Base-by-base conservation (phyloP, 2,888 invertebrate genomes). In the Protonemura montana region DNA sequence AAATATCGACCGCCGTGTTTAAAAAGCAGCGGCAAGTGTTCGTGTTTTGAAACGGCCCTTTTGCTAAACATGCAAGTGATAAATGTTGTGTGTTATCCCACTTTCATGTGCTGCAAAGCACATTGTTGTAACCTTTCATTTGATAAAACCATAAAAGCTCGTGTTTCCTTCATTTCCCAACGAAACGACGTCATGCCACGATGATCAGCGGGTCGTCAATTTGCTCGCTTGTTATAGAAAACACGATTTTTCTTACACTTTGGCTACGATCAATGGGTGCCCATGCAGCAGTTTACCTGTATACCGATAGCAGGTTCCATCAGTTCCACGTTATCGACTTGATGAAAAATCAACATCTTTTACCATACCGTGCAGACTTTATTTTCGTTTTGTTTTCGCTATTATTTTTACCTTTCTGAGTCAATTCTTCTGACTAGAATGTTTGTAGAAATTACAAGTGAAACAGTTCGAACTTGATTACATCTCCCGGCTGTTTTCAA, bases 81-180 rank as follows among this genome's bases (percentile, higher is more conserved):
- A 59, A 59, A 59, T 59, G 59, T 59, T 7, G 59, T 59, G 59
- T 59, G 59, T 21, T 59, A 59, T 21, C 59, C 2, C 59, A 13
- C 59, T 59, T 59, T 59, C 59, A 59, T 59, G 59, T 59, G 59
- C 59, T 10, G 59, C 59, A 59, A 59, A 59, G 13, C 59, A 59
- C 59, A 59, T 21, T 59, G 59, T 59, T 59, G 59, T 59, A 59
- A 13, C 59, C 59, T 59, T 59, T 59, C 59, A 13, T 59, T 59
- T 59, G 6, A 59, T 59, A 59, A 59, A 59, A 59, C 59, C 59
- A 59, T 59, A 59, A 59, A 59, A 59, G 59, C 59, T 59, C 59
- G 59, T 59, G 59, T 21, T 59, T 59, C 59, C 59, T 59, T 59
- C 16, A 59, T 59, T 59, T 59, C 21, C 59, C 59, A 2, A 3